Evolutionary conservation across 2,113 vertebrate species (phyloP), one percentile per base, ranked within the genome.

Genomic region (Calonectris borealis): DNA sequence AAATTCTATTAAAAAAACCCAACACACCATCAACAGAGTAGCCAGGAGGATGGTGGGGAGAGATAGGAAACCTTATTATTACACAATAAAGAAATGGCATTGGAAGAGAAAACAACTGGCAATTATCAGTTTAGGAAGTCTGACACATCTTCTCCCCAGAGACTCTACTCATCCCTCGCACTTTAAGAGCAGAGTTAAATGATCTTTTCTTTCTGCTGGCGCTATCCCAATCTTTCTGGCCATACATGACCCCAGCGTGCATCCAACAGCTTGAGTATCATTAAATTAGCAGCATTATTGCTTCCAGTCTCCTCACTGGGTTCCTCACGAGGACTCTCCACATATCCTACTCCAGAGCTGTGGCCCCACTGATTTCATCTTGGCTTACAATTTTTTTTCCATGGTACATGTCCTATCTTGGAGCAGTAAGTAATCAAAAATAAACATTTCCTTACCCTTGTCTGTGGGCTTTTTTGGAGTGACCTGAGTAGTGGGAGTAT

Each of bases 401-500:
- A 57, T 2, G 13, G 17, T 69, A 61, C 51, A 34, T 11, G 17
- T 49, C 32, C 55, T 48, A 68, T 24, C 21, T 77, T 84, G 75
- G 4, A 83, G 29, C 38, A 81, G 57, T 40, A 61, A 88, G 49
- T 29, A 86, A 69, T 32, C 82, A 57, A 76, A 66, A 86, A 38
- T 6, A 60, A 52, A 15, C 26, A 62, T 57, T 88, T 94, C 90
- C 99, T 96, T 98, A 99, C 99, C 99, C 99, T 87, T 99, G 99
- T 97, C 98, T 98, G 97, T 99, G 99, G 90, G 99, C 99, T 83
- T 99, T 99, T 96, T 99, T 98, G 81, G 99, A 99, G 97, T 99
- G 99, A 81, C 99, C 98, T 14, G 99, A 99, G 96, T 99, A 99
- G 98, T 99, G 99, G 69, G 99, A 99, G 95, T 99, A 99, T 73